phyloP scores from a whole-genome alignment of 2,113 vertebrate species.

The Odontophorus gujanensis region DNA sequence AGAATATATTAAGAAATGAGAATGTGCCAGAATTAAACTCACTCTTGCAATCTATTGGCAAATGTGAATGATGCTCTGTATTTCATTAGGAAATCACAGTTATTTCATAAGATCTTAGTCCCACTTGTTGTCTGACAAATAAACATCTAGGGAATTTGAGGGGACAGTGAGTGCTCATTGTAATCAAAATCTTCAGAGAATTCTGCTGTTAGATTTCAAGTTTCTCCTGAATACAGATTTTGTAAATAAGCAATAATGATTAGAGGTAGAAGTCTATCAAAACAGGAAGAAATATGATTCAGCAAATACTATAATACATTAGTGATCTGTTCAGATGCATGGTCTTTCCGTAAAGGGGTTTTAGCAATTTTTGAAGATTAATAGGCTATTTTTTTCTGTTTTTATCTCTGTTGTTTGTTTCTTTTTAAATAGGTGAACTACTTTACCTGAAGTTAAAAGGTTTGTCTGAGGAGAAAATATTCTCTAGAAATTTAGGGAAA shows the following conservation, averaged over 20 bases:
- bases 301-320: not conserved
- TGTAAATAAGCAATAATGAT: not conserved
- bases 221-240: not conserved
- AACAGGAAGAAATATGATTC: not conserved
- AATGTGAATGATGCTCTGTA: not conserved
- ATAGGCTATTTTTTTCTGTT: not conserved
- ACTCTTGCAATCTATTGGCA: not conserved
- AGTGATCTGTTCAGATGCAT: not conserved
- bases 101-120: conserved; percentile 14
- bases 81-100: conserved; percentile 8
- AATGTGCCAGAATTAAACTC: not conserved
- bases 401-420: not conserved
- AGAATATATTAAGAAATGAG: not conserved
- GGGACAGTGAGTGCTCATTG: not conserved
- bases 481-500: not conserved
- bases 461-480: not conserved
- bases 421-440: not conserved
- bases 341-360: not conserved
- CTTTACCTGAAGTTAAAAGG: not conserved
- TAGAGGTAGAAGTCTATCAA: not conserved
- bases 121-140: not conserved
- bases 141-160: not conserved
- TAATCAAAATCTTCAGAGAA: conserved; percentile 1
- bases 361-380: not conserved
- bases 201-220: conserved; percentile 2